Evolutionary conservation across 2,888 invertebrate genomes (phyloP).

Genomic region (Pseudococcus longispinus): DNA sequence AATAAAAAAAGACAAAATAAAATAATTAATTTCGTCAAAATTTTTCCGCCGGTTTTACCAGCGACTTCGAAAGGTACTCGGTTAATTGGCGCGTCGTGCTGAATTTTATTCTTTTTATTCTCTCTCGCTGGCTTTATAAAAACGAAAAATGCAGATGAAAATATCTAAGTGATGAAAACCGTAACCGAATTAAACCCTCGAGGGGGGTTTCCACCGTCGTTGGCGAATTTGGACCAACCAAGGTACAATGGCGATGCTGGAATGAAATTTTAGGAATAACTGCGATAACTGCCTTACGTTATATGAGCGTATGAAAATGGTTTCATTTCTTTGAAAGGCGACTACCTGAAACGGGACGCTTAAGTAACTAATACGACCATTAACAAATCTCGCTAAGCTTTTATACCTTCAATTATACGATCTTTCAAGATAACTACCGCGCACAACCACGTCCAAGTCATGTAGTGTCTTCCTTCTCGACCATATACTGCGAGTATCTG

Average conservation of each 20-base stretch:
- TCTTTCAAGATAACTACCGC: slow-evolving; percentile 27
- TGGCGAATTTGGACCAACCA: not conserved
- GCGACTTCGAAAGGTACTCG: not conserved
- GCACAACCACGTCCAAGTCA: not conserved
- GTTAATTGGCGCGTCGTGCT: not conserved
- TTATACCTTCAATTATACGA: slow-evolving; percentile 31
- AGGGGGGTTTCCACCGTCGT: not conserved
- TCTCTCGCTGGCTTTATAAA: not conserved
- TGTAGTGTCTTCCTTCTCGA: not conserved
- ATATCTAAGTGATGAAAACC: not conserved
- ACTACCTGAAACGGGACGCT: slow-evolving; percentile 30
- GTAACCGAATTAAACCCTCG: not conserved
- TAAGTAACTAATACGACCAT: slow-evolving; percentile 34
- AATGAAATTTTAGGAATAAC: slow-evolving; percentile 29
- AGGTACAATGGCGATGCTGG: not conserved
- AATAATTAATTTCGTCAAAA: slow-evolving; percentile 17
- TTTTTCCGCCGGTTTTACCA: not conserved
- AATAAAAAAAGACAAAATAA: not conserved
- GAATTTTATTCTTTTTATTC: not conserved
- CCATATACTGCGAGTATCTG: not conserved
- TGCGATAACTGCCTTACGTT: not conserved
- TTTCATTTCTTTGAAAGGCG: slow-evolving; percentile 30
- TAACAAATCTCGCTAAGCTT: slow-evolving; percentile 28
- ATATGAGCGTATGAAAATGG: not conserved
- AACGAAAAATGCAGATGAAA: not conserved